These are phyloP conservation scores for Venustoraphidia nigricollis DNA, from an alignment of 2,888 invertebrate genomes.

Conservation along the genomic window DNA sequence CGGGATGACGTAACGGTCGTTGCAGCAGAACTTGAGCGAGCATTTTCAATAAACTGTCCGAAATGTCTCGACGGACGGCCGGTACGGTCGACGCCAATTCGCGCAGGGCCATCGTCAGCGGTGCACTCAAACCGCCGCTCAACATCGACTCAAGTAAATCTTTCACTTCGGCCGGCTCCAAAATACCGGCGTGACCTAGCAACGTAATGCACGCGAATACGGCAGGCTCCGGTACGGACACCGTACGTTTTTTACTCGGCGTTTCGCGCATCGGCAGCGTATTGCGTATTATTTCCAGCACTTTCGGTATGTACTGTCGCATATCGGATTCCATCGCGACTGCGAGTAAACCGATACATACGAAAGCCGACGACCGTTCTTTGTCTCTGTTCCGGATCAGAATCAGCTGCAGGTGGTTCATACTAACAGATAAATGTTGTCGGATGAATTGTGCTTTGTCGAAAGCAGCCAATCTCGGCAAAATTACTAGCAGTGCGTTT, in stretches of 20 bases:
- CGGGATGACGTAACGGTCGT: constrained; percentile 67
- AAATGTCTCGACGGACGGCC: constrained; percentile 73
- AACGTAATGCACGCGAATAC: constrained; percentile 90
- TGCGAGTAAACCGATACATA: constrained; percentile 69
- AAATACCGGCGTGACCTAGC: constrained; percentile 54
- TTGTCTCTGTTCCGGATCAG: constrained; percentile 61
- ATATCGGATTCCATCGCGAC: constrained; percentile 77
- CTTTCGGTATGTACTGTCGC: constrained; percentile 59
- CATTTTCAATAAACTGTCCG: constrained; percentile 83
- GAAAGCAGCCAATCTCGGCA: constrained; percentile 90
- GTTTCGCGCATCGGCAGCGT: constrained; percentile 60
- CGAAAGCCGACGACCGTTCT: constrained; percentile 75
- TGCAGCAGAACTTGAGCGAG: constrained; percentile 82
- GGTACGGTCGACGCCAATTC: constrained; percentile 84
- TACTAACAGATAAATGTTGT: constrained; percentile 56
- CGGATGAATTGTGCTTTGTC: constrained; percentile 65
- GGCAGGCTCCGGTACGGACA: constrained; percentile 56
- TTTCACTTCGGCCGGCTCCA: constrained; percentile 32
- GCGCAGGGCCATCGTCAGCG: constrained; percentile 77
- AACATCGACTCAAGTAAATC: constrained; percentile 85
- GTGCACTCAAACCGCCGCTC: constrained; percentile 77
- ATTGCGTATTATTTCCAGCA: constrained; percentile 69
- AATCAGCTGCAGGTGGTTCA: constrained; percentile 61
- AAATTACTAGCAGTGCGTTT: constrained; percentile 66
- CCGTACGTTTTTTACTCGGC: constrained; percentile 54